These are phyloP conservation scores for Tupaia tana DNA, from an alignment of 2,113 vertebrate species.

Conservation along the genomic window DNA sequence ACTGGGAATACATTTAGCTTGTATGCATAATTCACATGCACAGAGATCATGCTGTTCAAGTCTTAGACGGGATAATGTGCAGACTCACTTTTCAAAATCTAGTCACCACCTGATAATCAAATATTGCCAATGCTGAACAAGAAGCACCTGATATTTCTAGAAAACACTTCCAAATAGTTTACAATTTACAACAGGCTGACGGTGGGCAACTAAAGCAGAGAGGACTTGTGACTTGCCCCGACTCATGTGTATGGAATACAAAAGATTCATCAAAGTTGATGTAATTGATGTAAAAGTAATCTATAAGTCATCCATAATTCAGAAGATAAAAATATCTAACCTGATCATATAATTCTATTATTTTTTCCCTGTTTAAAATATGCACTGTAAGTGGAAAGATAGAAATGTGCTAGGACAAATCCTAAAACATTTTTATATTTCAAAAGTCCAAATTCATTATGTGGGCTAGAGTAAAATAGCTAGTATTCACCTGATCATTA, in stretches of 20 bases:
- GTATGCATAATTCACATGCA: constrained; percentile 69
- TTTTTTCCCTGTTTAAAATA: constrained; percentile 52
- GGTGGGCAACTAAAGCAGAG: background rate
- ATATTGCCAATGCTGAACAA: constrained; percentile 36
- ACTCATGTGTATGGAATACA: background rate
- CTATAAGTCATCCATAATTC: constrained; percentile 20
- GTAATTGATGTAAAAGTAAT: constrained; percentile 42
- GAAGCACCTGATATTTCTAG: constrained; percentile 23
- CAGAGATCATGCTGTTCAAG: background rate
- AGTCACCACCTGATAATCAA: constrained; percentile 37
- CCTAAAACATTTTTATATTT: background rate
- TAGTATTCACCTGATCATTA: background rate
- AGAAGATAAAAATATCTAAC: constrained; percentile 55
- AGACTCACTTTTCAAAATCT: constrained; percentile 35
- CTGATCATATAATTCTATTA: constrained; percentile 15
- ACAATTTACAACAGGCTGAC: background rate
- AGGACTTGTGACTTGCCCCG: background rate
- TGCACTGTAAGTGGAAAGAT: constrained; percentile 11
- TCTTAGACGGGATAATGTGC: constrained; percentile 42
- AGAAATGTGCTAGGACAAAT: background rate
- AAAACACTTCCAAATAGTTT: background rate
- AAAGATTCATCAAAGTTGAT: background rate
- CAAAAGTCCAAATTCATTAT: constrained; percentile 8
- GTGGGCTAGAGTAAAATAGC: background rate
- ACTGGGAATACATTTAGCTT: constrained; percentile 58